Base-by-base conservation (phyloP, 2,888 invertebrate species). In the Lingula anatina region DNA sequence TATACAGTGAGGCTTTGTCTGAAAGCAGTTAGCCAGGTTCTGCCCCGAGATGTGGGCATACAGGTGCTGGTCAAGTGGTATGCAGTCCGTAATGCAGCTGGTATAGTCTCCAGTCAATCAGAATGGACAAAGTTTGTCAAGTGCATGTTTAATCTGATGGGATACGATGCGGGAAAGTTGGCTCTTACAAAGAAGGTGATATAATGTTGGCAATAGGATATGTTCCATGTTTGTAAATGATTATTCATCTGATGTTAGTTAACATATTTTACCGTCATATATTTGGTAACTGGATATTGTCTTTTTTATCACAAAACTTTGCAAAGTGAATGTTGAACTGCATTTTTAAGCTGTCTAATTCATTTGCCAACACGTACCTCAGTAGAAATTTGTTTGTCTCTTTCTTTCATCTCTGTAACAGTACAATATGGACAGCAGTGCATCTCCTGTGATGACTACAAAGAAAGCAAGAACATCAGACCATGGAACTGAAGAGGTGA, bases 11-110 rank as follows among this genome's bases (percentile, higher is more conserved):
- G 83, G 0, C 82, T 84, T 46, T 89, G 89, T 68, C 78, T 90
- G 43, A 79, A 82, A 50, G 86, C 88, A 0, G 73, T 94, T 38
- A 83, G 85, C 48, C 84, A 86, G 56, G 83, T 89, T 41, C 75
- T 94, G 49, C 88, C 86, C 23, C 83, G 83, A 56, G 89, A 91
- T 62, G 79, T 86, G 41, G 86, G 87, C 9, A 83, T 90, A 76
- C 86, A 86, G 50, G 79, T 89, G 5, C 78, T 88, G 48, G 83
- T 86, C 44, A 85, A 87, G 67, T 95, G 94, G 94, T 95, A 92
- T 73, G 86, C 88, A 0, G 83, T 85, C 0, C 81, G 91, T 53
- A 93, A 94, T 81, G 87, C 90, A 0, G 90, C 93, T 0, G 93
- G 93, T 9, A 64, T 66, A 21, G 45, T 66, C 5, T 69, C 65